Evolutionary conservation across 2,888 invertebrate genomes (phyloP).

Genomic region (Sphinx pinastri): DNA sequence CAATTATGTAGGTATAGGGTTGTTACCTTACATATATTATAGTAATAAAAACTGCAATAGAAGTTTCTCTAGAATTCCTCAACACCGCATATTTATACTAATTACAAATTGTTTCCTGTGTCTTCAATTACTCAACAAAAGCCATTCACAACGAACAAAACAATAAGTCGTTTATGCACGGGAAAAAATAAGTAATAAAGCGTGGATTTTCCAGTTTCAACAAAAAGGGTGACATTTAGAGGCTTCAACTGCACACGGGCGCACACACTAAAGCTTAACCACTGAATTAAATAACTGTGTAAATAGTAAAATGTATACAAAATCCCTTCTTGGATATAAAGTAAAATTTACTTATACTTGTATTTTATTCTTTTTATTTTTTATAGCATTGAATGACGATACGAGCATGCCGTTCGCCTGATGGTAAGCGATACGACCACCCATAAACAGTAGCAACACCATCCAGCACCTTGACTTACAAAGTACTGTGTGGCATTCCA

Average conservation of each 20-base stretch:
- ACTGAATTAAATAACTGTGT: neutral
- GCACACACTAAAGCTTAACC: neutral
- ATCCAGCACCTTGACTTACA: no score
- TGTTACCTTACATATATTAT: neutral
- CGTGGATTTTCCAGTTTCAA: neutral
- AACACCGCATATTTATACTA: constrained; percentile 7
- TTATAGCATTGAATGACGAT: no score
- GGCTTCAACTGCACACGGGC: no score
- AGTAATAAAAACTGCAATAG: neutral
- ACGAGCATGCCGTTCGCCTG: no score
- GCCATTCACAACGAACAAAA: constrained; percentile 21
- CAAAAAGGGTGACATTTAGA: no score
- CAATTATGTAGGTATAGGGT: neutral
- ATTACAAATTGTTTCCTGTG: constrained; percentile 6
- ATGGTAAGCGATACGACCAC: no score
- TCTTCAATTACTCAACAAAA: constrained; percentile 22
- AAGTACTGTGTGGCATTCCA: no score
- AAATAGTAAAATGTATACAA: neutral
- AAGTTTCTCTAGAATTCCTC: constrained; percentile 2
- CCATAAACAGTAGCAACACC: no score
- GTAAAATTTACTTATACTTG: neutral
- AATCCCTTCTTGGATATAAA: neutral
- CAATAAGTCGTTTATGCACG: constrained; percentile 1
- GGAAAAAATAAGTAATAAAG: neutral
- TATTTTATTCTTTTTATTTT: no score